A percentile compares a stretch with the other conserved stretches of the same genome.
Evolutionary conservation across 2,888 invertebrate species (phyloP).

Genomic region (Podabrus alpinus): DNA sequence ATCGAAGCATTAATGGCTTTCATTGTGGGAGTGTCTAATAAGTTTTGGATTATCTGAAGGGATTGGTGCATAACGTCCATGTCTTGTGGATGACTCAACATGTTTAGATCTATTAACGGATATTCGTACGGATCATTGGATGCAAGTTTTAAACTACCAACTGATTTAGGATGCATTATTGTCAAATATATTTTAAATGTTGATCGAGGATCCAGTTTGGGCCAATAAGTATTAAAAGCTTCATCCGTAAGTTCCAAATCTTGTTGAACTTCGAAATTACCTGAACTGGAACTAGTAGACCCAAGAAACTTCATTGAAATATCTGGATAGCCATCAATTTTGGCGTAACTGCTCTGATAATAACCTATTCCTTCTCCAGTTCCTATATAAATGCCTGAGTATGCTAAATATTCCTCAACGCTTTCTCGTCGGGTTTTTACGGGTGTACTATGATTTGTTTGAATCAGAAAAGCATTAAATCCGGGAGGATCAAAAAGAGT

Average conservation of each 20-base stretch:
- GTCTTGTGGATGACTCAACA: conserved; percentile 57
- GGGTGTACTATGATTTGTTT: background rate
- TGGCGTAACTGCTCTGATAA: conserved; percentile 62
- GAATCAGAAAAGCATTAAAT: background rate
- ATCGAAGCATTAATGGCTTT: conserved; percentile 61
- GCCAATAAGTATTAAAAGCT: conserved; percentile 44
- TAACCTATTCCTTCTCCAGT: conserved; percentile 68
- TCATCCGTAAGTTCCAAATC: conserved; percentile 35
- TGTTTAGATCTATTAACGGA: conserved; percentile 66
- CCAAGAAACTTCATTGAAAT: conserved; percentile 64
- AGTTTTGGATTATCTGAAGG: background rate
- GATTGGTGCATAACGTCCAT: conserved; percentile 43
- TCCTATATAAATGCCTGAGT: conserved; percentile 57
- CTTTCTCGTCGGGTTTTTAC: background rate
- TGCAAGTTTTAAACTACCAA: conserved; percentile 58
- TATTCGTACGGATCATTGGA: conserved; percentile 61
- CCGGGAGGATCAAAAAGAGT: background rate
- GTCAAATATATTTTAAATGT: conserved; percentile 60
- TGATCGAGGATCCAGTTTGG: conserved; percentile 55
- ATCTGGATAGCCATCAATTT: conserved; percentile 66
- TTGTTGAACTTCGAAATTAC: conserved; percentile 46
- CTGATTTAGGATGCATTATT: conserved; percentile 62
- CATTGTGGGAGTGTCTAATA: conserved; percentile 9
- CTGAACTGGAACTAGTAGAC: conserved; percentile 59
- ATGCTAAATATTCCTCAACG: background rate